A percentile compares a stretch with the other conserved stretches of the same genome.
phyloP scores from a whole-genome alignment of 1,140 invertebrate species.

The Plectrocnemia conspersa region DNA sequence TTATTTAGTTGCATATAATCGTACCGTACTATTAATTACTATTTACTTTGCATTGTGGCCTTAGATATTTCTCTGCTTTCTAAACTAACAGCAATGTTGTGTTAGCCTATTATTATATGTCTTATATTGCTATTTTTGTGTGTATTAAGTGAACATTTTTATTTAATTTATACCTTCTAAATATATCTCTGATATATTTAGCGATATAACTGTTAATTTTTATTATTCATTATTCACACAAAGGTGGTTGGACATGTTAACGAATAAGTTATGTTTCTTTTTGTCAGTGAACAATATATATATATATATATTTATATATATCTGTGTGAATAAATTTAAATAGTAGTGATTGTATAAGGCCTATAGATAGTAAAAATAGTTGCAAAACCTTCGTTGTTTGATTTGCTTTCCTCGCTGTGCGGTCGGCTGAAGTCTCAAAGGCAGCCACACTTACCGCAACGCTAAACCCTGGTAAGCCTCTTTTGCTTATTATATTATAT shows the following conservation, averaged over 20 bases:
- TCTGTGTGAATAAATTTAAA: neutral
- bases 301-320: no score
- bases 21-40: conserved; percentile 4
- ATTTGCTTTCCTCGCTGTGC: conserved; percentile 30
- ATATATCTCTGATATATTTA: no score
- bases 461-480: conserved; percentile 52
- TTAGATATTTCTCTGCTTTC: conserved; percentile 17
- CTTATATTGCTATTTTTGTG: conserved; percentile 25
- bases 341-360: conserved; percentile 18
- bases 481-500: conserved; percentile 15
- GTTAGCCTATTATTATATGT: conserved; percentile 23
- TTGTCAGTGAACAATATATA: neutral
- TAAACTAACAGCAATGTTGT: conserved; percentile 16
- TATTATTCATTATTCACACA: neutral
- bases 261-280: neutral
- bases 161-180: no score
- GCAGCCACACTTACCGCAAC: conserved; percentile 53
- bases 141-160: conserved; percentile 16
- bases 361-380: conserved; percentile 26
- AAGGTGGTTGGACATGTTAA: neutral
- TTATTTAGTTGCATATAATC: neutral
- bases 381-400: conserved; percentile 35
- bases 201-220: no score
- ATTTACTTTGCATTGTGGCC: conserved; percentile 21
- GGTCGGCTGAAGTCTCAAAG: conserved; percentile 45